Conservation (phyloP, 2,797 vertebrate species). For the Meda fulgida region DNA sequence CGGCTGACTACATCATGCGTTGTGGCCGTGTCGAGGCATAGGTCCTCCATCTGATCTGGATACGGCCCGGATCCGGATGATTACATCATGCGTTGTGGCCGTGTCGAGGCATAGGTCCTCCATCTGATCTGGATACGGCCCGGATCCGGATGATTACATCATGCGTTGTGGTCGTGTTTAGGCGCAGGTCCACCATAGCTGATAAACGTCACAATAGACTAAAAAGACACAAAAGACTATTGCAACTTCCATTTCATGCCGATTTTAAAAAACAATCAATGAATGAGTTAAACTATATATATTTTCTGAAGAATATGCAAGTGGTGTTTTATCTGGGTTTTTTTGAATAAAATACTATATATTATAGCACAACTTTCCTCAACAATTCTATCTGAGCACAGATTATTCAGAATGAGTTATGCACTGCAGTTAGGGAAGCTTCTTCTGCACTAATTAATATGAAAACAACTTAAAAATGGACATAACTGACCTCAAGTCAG, state of each 20-base stretch:
- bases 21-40: no score
- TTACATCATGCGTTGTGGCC: no score
- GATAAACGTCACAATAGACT: not conserved
- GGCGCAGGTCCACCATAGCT: no score
- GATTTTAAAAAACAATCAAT: not conserved
- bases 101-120: no score
- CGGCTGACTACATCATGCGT: no score
- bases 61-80: no score
- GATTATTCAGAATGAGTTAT: not conserved
- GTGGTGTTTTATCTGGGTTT: not conserved
- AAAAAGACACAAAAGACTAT: not conserved
- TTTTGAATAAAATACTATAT: no score
- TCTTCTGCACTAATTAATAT: constrained; percentile 9
- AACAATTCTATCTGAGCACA: not conserved
- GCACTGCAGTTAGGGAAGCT: not conserved
- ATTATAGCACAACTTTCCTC: not conserved
- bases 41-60: no score
- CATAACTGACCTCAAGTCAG: constrained; percentile 13
- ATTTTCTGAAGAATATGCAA: not conserved
- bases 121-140: no score
- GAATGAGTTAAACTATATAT: not conserved
- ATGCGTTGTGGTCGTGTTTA: no score
- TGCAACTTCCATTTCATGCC: not conserved
- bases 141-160: no score
- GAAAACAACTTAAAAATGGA: not conserved